Evolutionary conservation across 2,797 vertebrate species (phyloP), one percentile per base, ranked within the genome.

Genomic region (Hipposideros larvatus): DNA sequence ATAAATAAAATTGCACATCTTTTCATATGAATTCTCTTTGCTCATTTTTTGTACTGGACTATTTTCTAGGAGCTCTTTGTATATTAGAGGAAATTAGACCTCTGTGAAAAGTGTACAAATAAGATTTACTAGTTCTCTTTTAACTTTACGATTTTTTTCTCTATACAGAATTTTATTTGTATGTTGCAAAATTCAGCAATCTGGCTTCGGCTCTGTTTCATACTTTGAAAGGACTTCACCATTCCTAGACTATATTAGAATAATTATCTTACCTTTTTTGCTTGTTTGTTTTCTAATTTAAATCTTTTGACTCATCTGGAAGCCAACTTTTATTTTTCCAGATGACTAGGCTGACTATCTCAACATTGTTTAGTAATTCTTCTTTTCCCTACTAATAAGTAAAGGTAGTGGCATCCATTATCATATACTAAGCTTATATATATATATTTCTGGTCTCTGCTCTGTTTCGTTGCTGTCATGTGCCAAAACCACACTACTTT

Each of bases 21-120:
- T 95, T 96, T 87, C 78, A 94, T 51, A 77, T 80, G 55, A 95
- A 94, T 86, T 92, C n/a, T 91, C 80, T 93, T 90, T 88, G 70
- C 53, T 93, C 24, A 61, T 43, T 91, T 91, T 83, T 89, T 95
- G 70, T 71, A 46, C 1, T 94, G 57, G n/a, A 51, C 95, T 85
- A 74, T 83, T 89, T 93, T 80, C 57, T 75, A 90, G 93, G 21
- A 95, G 46, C 46, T 92, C 65, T 95, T 82, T 92, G 28, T 74
- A 55, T 79, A 79, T 78, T 87, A 74, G 31, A 89, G 28, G 10
- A 96, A 96, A 94, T 70, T n/a, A 77, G 71, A 70, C 43, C 31
- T 94, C 91, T 82, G 46, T 88, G 73, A 90, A 89, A 95, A 83
- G 13, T 37, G 3, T 86, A 78, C 31, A 77, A 79, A 13, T 90